Base-by-base conservation (phyloP, 2,113 vertebrate genomes). In the Pseudopodoces humilis region DNA sequence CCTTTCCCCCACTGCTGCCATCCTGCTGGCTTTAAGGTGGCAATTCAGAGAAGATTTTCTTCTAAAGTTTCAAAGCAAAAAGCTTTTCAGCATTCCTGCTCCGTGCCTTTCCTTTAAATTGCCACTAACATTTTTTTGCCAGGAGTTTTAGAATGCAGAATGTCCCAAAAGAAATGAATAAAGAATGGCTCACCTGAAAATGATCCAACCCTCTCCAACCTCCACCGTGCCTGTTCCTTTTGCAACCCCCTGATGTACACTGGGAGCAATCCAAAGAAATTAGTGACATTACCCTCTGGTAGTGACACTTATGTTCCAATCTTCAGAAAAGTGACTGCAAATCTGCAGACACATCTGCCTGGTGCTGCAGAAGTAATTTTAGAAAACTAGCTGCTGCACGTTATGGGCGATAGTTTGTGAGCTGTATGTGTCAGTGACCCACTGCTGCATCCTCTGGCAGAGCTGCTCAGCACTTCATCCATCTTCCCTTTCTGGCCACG, bases 181-280 rank as follows among this genome's bases (percentile, higher is more conserved):
- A 53, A 68, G 55, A 35, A 24, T 10, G 17, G 18, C 85, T 89
- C 91, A 64, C 86, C 92, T 84, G 69, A 41, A 79, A 64, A 77
- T 79, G 15, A 41, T 1, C 53, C 50, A 44, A 12, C 35, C 24
- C 16, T 0, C 72, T 88, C 88, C 62, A 64, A 5, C 49, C 65
- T 82, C 27, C 0, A 1, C 53, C 6, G 8, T n/a, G 74, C 84
- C 77, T 3, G 63, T 5, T 87, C 70, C 55, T 82, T 56, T 52
- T 70, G 84, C 67, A 35, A 43, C 72, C 15, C 62, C 49, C 33
- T 1, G 6, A 20, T 12, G 43, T 23, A 64, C 67, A 69, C 90
- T 37, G 90, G 82, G 87, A 94, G 91, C 87, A 90, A 95, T 71
- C 82, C 93, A 80, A 9, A 67, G 85, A 67, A 89, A 89, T 90